Evolutionary conservation across 2,888 invertebrate species (phyloP).

Genomic region (Magallana nippona): DNA sequence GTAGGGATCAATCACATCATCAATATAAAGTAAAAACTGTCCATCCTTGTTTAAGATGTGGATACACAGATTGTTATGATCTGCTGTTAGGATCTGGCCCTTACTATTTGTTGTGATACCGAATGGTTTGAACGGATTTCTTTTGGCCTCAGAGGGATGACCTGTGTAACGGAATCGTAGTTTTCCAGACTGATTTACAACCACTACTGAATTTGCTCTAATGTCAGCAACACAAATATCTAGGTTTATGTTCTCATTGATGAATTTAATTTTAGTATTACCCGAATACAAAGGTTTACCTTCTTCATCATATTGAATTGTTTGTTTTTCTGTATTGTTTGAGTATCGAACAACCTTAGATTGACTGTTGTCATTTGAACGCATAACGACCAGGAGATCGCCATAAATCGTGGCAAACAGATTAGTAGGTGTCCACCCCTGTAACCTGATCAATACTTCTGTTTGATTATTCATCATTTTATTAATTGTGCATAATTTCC

Average conservation of each 20-base stretch:
- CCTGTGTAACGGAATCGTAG: too few relatives aligned
- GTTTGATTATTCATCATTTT: neutral
- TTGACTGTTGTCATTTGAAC: neutral
- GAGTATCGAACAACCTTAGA: neutral
- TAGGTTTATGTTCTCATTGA: slow-evolving; percentile 1
- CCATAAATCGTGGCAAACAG: neutral
- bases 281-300: neutral
- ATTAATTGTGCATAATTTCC: neutral
- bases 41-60: slow-evolving; percentile 7
- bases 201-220: too few relatives aligned
- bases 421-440: neutral
- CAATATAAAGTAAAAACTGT: neutral
- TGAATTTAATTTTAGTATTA: neutral
- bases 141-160: too few relatives aligned
- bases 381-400: neutral
- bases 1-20: neutral
- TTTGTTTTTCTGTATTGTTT: neutral
- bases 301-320: neutral
- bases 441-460: neutral
- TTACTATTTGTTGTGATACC: too few relatives aligned
- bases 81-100: too few relatives aligned
- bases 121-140: too few relatives aligned
- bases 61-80: neutral
- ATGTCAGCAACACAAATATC: neutral
- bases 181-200: too few relatives aligned